Percentiles rank a stretch among this genome's conserved stretches.
Conservation (phyloP, 2,797 vertebrate species). For the Phataginus tetradactyla region DNA sequence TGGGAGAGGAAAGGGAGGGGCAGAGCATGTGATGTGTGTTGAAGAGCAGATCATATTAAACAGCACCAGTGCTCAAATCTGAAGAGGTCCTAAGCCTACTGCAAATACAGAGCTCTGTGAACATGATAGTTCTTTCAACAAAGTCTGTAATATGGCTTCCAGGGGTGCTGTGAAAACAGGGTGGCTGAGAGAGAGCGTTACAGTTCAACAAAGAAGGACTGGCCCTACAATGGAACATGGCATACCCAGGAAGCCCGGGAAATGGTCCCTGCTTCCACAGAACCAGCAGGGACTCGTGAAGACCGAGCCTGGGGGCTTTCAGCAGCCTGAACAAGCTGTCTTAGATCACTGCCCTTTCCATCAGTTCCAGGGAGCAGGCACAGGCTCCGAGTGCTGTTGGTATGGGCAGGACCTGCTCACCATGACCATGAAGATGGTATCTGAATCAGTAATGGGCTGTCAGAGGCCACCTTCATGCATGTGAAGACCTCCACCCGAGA, state of each 20-base stretch:
- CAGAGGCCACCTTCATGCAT: neutral
- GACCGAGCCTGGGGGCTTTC: neutral
- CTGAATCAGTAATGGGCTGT: neutral
- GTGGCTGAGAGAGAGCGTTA: neutral
- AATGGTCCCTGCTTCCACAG: neutral
- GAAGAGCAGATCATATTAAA: neutral
- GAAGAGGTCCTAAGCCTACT: constrained; percentile 36
- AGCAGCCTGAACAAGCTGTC: neutral
- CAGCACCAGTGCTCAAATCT: neutral
- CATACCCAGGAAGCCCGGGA: neutral
- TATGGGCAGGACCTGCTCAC: neutral
- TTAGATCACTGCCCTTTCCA: neutral
- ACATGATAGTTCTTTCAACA: constrained; percentile 37
- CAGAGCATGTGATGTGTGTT: neutral
- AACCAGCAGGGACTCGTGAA: neutral
- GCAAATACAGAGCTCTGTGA: constrained; percentile 48
- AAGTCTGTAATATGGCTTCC: constrained; percentile 20
- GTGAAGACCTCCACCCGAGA: neutral
- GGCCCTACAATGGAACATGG: neutral
- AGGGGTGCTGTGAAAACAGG: neutral
- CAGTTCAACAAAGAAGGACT: constrained; percentile 6
- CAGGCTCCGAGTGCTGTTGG: neutral
- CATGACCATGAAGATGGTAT: neutral
- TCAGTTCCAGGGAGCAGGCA: neutral
- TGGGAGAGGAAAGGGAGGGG: rapidly evolving